phyloP scores from a whole-genome alignment of 2,113 vertebrate species.

The human region DNA sequence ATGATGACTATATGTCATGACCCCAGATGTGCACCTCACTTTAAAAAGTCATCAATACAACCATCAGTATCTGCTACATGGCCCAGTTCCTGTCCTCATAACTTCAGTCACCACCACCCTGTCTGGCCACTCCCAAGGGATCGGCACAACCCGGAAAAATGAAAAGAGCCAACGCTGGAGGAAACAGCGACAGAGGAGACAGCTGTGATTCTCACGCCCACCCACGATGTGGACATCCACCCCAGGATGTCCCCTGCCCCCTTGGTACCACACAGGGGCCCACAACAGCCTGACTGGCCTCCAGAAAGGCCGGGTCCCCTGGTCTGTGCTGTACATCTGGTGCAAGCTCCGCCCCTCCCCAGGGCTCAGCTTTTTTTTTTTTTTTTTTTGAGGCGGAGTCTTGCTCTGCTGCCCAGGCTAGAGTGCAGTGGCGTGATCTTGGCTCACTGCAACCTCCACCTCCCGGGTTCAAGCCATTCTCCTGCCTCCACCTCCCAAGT shows the following conservation, averaged over 20 bases:
- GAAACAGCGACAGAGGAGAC: not conserved
- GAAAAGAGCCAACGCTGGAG: not conserved
- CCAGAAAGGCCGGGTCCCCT: not conserved
- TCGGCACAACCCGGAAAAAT: not conserved
- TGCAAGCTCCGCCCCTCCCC: not conserved
- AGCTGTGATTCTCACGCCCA: fast-evolving
- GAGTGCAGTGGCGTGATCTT: too few relatives aligned
- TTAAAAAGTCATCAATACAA: not conserved
- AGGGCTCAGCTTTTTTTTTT: not conserved
- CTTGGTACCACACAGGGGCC: not conserved
- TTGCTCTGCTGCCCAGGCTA: too few relatives aligned
- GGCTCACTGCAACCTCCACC: too few relatives aligned
- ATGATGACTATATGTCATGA: not conserved
- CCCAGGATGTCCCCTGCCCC: not conserved
- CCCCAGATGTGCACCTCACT: not conserved
- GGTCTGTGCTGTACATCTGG: not conserved
- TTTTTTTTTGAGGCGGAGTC: too few relatives aligned
- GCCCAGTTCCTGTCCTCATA: not conserved
- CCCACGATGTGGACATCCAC: not conserved
- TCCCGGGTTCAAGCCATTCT: too few relatives aligned
- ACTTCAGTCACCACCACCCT: not conserved
- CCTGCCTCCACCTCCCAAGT: too few relatives aligned
- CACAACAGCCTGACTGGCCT: not conserved
- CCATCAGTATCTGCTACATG: not conserved
- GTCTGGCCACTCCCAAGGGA: not conserved